A percentile compares a stretch with the other conserved stretches of the same genome.
These are phyloP conservation scores for Lepisosteus osseus DNA, from an alignment of 2,113 vertebrate species.

Conservation along the genomic window DNA sequence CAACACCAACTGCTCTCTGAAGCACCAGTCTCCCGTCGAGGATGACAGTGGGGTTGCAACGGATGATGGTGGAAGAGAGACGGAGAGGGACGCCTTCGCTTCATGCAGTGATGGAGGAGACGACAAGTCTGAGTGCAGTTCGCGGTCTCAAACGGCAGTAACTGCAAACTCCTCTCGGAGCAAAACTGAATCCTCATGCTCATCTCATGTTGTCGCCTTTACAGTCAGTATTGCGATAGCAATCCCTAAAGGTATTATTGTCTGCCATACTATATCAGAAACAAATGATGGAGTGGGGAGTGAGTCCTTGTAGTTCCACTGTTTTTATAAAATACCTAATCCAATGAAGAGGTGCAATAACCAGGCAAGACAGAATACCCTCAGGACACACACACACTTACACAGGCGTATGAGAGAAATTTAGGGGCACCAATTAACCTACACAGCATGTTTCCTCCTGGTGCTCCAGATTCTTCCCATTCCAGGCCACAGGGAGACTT, in stretches of 20 bases:
- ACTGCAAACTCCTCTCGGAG: conserved; percentile 12
- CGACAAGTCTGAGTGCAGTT: conserved; percentile 2
- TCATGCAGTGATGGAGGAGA: background rate
- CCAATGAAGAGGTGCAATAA: too few relatives aligned
- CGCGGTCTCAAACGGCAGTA: background rate
- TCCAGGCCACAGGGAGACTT: too few relatives aligned
- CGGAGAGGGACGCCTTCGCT: background rate
- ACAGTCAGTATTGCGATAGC: conserved; percentile 62
- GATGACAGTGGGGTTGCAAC: conserved; percentile 1
- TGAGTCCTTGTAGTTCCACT: too few relatives aligned
- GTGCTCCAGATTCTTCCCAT: too few relatives aligned
- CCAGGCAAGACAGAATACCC: too few relatives aligned
- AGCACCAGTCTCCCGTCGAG: background rate
- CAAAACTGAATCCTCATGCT: conserved; percentile 25
- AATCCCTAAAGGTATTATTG: conserved; percentile 53
- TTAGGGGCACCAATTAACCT: too few relatives aligned
- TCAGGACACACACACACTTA: too few relatives aligned
- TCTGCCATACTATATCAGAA: background rate
- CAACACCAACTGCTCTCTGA: background rate
- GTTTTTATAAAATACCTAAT: too few relatives aligned
- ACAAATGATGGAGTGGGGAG: too few relatives aligned
- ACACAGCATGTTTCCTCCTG: too few relatives aligned
- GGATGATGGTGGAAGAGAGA: background rate
- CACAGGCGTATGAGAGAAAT: too few relatives aligned
- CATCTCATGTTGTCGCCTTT: conserved; percentile 53